Evolutionary conservation across 23 tunicate species (phyloP), one percentile per base, ranked within the genome.

Genomic region (Ciona savignyi): DNA sequence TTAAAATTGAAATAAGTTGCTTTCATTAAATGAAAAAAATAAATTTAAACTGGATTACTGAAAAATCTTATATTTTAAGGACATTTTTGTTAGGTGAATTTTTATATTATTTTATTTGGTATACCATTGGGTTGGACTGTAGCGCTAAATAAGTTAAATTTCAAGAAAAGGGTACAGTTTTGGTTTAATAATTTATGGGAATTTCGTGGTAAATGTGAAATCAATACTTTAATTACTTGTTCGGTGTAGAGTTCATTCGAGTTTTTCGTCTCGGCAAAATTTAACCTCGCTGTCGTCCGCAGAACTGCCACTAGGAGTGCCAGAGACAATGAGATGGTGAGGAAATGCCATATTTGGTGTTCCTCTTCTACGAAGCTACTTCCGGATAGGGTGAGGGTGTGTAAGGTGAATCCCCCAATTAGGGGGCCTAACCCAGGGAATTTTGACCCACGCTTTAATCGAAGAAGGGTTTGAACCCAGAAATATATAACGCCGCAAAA

Each of bases 301-400:
- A 42, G 15, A 6, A 42, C 56, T 6, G 56, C 56, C 56, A 42
- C 56, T 42, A 42, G 56, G 56, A 42, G 56, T 9, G 11, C 56
- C 9, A 42, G 56, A 9, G 56, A 42, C 11, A 42, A 15, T 42
- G 56, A 42, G 56, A 15, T 15, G 56, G 56, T 42, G 56, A 91
- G 32, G 51, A 83, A 91, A 32, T 91, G 70, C 97, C 97, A 91
- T 23, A 74, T 91, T 48, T 91, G 97, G 63, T 91, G 97, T 67
- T 91, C 91, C 67, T 91, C 97, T 67, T 91, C 97, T 35, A 91
- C 80, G 66, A 84, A 91, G 65, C 97, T 91, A 70, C 90, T 83
- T 26, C 86, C 78, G 23, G 84, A 63, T 22, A 91, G 61, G 23
- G 84, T 77, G 0, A 77, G 35, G 15, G 64, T 29, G 77, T 84